These are phyloP conservation scores for Emydoidea blandingii DNA, from an alignment of 2,797 vertebrate genomes.

Conservation along the genomic window DNA sequence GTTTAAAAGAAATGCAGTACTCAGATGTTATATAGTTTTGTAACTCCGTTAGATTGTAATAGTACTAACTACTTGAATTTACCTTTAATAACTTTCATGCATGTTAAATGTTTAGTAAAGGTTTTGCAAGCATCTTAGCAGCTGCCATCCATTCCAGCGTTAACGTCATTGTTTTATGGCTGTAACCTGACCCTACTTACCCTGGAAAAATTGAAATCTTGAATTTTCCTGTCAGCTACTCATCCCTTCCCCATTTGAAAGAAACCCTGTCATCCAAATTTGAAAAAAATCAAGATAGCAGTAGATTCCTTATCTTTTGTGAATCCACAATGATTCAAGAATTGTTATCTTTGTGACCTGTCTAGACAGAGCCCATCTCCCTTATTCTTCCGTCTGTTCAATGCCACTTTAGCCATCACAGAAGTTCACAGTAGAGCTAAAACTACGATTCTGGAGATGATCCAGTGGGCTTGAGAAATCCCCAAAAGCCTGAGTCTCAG, in stretches of 20 bases:
- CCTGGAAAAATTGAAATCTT: neutral
- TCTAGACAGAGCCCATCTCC: accelerated
- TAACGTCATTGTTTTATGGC: neutral
- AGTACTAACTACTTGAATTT: accelerated
- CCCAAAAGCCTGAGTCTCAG: neutral
- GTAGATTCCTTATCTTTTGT: neutral
- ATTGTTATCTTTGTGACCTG: neutral
- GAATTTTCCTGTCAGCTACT: neutral
- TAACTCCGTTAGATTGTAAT: neutral
- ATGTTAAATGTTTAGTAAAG: neutral
- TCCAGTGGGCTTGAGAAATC: neutral
- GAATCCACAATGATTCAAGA: neutral
- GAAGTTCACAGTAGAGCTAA: neutral
- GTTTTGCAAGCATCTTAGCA: neutral
- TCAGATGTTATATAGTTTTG: neutral
- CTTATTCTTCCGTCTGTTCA: neutral
- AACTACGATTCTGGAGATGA: neutral
- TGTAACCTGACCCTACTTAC: neutral
- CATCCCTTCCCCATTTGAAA: neutral
- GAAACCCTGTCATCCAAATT: neutral
- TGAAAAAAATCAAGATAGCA: neutral
- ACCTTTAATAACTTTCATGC: neutral
- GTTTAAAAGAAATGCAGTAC: neutral
- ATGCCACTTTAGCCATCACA: accelerated
- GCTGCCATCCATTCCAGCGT: neutral